Conservation (phyloP, 2,113 vertebrate species). For the Eurypyga helias region DNA sequence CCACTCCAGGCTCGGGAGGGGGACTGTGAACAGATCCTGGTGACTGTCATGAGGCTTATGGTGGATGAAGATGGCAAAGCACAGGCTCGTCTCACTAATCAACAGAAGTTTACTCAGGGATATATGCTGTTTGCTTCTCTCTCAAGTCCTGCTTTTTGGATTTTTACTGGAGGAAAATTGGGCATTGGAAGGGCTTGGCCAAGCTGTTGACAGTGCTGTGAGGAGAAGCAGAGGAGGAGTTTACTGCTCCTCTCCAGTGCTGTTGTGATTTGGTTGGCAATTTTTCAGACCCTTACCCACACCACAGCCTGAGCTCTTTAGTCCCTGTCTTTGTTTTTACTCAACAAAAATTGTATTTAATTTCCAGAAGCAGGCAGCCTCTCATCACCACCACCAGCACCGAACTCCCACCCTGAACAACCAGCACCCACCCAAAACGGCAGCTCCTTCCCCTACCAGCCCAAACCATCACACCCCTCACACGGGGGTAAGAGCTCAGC, state of each 20-base stretch:
- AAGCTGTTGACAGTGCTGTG: not conserved
- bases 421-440: not conserved
- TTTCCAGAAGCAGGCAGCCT: not conserved
- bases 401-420: not conserved
- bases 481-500: not conserved
- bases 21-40: accelerated
- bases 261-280: accelerated
- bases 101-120: not conserved
- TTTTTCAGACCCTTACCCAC: not conserved
- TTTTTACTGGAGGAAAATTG: not conserved
- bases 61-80: accelerated
- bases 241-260: not conserved
- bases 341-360: accelerated
- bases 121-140: not conserved
- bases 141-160: not conserved
- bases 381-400: not conserved
- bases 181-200: not conserved
- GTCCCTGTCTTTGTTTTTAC: not conserved
- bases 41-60: accelerated
- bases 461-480: accelerated
- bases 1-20: not conserved
- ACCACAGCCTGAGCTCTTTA: not conserved
- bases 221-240: not conserved
- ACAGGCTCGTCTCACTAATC: not conserved
- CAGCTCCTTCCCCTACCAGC: not conserved